phyloP scores from a whole-genome alignment of 2,888 invertebrate genomes.

The Acrobasis suavella region DNA sequence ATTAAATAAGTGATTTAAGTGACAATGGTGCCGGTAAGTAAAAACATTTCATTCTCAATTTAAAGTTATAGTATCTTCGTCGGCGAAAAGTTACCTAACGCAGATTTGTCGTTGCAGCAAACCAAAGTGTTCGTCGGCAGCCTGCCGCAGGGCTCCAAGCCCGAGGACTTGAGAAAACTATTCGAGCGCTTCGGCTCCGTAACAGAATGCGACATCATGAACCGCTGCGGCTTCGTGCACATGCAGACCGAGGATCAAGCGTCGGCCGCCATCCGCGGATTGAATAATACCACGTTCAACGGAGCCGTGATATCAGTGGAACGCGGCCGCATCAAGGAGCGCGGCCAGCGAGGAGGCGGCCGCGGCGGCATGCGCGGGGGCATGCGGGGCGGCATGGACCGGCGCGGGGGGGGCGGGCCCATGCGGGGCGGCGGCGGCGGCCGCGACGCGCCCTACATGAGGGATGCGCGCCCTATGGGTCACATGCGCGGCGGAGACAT shows the following conservation, averaged over 20 bases:
- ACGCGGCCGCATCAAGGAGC: constrained; percentile 89
- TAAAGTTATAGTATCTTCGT: neutral
- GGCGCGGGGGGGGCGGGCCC: constrained; percentile 64
- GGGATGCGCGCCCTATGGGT: constrained; percentile 63
- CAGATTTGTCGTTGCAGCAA: constrained; percentile 75
- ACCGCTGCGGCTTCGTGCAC: constrained; percentile 96
- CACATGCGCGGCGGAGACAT: constrained; percentile 55
- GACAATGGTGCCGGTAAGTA: constrained; percentile 76
- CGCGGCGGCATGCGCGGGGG: constrained; percentile 78
- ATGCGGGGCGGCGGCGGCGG: constrained; percentile 58
- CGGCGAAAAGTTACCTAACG: constrained; percentile 26
- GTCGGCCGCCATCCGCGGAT: constrained; percentile 88
- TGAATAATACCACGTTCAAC: constrained; percentile 92
- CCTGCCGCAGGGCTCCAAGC: constrained; percentile 91
- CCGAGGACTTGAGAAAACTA: constrained; percentile 90
- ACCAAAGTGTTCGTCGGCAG: constrained; percentile 97
- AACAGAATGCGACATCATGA: constrained; percentile 96
- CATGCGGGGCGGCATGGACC: constrained; percentile 59
- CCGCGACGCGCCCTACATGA: constrained; percentile 62
- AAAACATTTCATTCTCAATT: constrained; percentile 14
- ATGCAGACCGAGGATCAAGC: constrained; percentile 93
- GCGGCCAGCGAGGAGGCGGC: constrained; percentile 80
- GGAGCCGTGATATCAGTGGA: constrained; percentile 93
- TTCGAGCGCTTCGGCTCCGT: constrained; percentile 94
- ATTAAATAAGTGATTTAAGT: constrained; percentile 25